Evolutionary conservation across 2,888 invertebrate genomes (phyloP).

Genomic region (Drosophila monieri): DNA sequence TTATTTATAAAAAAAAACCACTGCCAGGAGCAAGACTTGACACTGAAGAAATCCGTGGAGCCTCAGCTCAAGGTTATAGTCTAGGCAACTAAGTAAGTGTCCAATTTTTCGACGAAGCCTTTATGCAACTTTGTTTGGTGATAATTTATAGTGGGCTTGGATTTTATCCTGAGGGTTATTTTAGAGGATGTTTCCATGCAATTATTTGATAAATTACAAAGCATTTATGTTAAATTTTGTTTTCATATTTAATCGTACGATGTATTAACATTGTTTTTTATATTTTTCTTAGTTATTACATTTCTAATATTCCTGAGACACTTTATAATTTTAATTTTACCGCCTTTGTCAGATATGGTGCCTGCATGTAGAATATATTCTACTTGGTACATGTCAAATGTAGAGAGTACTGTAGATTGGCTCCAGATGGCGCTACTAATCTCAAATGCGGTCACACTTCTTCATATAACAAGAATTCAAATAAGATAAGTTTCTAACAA

Average conservation of each 20-base stretch:
- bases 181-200: background rate
- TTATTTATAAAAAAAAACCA: conserved; percentile 42
- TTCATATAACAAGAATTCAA: background rate
- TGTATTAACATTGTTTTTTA: background rate
- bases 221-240: background rate
- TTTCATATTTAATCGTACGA: background rate
- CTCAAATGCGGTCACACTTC: background rate
- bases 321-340: background rate
- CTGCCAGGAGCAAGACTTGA: conserved; percentile 33
- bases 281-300: background rate
- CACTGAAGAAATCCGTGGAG: conserved; percentile 27
- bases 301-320: background rate
- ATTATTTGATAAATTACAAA: background rate
- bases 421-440: background rate
- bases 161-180: conserved; percentile 26
- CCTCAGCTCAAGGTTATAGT: conserved; percentile 39
- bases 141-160: conserved; percentile 62
- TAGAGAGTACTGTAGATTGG: background rate
- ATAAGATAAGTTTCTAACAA: background rate
- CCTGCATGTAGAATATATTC: background rate
- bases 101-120: conserved; percentile 17
- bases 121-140: conserved; percentile 50
- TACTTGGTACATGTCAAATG: background rate
- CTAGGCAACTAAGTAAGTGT: conserved; percentile 28
- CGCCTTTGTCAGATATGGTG: background rate